Conservation (phyloP, 2,113 vertebrate species). For the Lophius piscatorius region DNA sequence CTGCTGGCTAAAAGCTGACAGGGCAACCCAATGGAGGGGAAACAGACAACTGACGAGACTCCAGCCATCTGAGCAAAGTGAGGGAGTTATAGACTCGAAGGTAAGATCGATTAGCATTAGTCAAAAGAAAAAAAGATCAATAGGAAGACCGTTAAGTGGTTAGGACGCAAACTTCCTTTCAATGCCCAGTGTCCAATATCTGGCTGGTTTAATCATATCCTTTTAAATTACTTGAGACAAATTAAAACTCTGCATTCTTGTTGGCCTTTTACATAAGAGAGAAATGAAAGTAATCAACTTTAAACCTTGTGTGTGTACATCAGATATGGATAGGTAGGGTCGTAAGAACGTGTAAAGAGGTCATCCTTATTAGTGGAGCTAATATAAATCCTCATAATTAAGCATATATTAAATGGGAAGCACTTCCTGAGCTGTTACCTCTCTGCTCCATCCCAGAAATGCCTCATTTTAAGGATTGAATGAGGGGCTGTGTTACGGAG, state of each 20-base stretch:
- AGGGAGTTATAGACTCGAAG: conserved; percentile 33
- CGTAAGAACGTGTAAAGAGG: background rate
- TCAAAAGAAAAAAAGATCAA: conserved; percentile 54
- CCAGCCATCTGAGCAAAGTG: conserved; percentile 52
- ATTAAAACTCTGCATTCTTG: conserved; percentile 8
- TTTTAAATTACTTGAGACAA: conserved; percentile 35
- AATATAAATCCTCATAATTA: conserved; percentile 35
- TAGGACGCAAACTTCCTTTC: conserved; percentile 46
- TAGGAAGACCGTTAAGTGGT: conserved; percentile 50
- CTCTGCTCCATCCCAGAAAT: conserved; percentile 10
- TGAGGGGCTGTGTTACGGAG: conserved; percentile 3
- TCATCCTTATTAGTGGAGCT: too few species aligned
- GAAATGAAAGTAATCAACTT: conserved; percentile 1
- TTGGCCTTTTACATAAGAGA: background rate
- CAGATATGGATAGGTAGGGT: background rate
- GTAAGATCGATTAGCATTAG: conserved; percentile 62
- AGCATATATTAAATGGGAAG: conserved; percentile 19
- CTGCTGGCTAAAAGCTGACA: conserved; percentile 71
- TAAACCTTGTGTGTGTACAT: conserved; percentile 2
- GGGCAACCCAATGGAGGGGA: conserved; percentile 78
- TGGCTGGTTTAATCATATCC: conserved; percentile 18
- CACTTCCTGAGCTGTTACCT: background rate
- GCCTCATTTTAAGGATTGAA: conserved; percentile 17
- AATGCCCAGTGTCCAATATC: conserved; percentile 11
- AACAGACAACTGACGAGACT: conserved; percentile 74